A percentile compares a stretch with the other conserved stretches of the same genome.
phyloP scores from a whole-genome alignment of 1,140 invertebrate species.

The Varroa destructor region DNA sequence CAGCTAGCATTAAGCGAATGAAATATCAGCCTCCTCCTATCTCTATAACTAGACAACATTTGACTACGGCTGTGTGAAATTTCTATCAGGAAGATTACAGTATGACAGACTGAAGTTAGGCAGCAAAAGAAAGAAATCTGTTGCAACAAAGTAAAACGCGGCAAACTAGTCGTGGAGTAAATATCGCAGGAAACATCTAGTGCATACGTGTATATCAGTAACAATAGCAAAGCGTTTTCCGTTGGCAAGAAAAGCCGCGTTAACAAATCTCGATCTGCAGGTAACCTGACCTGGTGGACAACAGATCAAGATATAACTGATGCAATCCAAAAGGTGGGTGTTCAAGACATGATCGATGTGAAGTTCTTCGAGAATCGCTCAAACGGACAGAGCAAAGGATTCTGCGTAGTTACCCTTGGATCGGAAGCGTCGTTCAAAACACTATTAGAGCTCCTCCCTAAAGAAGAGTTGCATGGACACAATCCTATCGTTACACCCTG shows the following conservation, averaged over 20 bases:
- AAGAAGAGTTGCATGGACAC: constrained; percentile 88
- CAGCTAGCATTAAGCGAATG: too few relatives aligned
- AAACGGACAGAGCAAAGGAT: constrained; percentile 98
- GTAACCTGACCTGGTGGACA: constrained; percentile 91
- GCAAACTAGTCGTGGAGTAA: too few relatives aligned
- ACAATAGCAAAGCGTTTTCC: constrained; percentile 29
- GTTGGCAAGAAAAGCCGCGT: constrained; percentile 51
- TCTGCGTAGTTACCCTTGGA: constrained; percentile 77
- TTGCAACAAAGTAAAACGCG: too few relatives aligned
- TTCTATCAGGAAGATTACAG: too few relatives aligned
- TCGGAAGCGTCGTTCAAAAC: constrained; percentile 78
- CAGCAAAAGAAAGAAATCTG: too few relatives aligned
- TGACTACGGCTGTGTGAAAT: too few relatives aligned
- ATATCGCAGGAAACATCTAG: too few relatives aligned
- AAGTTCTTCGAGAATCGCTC: constrained; percentile 99
- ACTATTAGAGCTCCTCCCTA: constrained; percentile 79
- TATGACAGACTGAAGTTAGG: too few relatives aligned
- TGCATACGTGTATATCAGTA: too few relatives aligned
- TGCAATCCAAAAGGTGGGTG: constrained; percentile 67
- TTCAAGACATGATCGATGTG: constrained; percentile 86
- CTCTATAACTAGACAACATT: too few relatives aligned
- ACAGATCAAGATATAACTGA: constrained; percentile 90
- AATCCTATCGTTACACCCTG: constrained; percentile 83
- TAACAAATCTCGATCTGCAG: constrained; percentile 58
- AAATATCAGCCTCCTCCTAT: too few relatives aligned